A percentile compares a stretch with the other conserved stretches of the same genome.
Evolutionary conservation across 2,113 vertebrate genomes (phyloP).

Genomic region (Hassar affinis): DNA sequence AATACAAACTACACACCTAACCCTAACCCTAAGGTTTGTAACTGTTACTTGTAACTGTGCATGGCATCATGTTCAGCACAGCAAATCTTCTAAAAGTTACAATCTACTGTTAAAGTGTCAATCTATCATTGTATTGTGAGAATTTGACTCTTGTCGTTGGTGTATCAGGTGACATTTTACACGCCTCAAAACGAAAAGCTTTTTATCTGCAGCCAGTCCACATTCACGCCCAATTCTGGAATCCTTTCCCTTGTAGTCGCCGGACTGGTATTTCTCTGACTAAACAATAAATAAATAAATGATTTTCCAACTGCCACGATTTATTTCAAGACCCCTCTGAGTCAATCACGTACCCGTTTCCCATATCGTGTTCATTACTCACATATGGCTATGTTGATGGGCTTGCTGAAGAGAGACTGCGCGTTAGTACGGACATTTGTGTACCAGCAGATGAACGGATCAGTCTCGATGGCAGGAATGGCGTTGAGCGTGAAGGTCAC

Average conservation of each 20-base stretch:
- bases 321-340: background rate
- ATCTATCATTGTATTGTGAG: too few relatives aligned
- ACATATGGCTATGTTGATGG: slow-evolving; percentile 32
- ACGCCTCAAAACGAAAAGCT: too few relatives aligned
- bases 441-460: slow-evolving; percentile 41
- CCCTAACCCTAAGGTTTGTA: too few relatives aligned
- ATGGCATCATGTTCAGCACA: too few relatives aligned
- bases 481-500: background rate
- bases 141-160: too few relatives aligned
- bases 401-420: slow-evolving; percentile 25
- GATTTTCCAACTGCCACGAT: background rate
- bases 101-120: too few relatives aligned
- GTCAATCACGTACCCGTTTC: background rate
- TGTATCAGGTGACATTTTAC: too few relatives aligned
- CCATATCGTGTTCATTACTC: slow-evolving; percentile 3
- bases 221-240: background rate
- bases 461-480: background rate
- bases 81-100: too few relatives aligned
- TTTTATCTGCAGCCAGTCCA: background rate
- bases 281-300: background rate
- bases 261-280: background rate
- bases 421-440: background rate
- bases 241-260: background rate
- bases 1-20: too few relatives aligned
- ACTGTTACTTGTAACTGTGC: too few relatives aligned